Percentiles rank a stretch among this genome's conserved stretches.
Evolutionary conservation across 2,888 invertebrate genomes (phyloP).

Genomic region (Caenorhabditis sp.): DNA sequence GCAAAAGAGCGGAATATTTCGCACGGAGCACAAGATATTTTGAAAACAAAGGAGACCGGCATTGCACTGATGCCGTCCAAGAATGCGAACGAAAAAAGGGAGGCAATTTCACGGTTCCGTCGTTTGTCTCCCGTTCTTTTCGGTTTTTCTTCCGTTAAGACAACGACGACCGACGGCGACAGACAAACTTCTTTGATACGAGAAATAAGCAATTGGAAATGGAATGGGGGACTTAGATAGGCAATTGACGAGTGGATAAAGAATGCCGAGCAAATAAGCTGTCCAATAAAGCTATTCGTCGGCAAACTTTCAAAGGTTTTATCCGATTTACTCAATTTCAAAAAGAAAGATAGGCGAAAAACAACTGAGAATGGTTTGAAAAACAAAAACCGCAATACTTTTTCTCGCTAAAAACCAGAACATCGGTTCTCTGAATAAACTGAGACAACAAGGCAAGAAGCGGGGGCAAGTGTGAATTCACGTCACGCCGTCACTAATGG

Average conservation of each 20-base stretch:
- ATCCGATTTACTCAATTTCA: neutral
- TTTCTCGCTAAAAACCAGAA: neutral
- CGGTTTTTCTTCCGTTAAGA: no score
- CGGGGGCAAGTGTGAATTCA: neutral
- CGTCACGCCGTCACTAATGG: conserved; percentile 14
- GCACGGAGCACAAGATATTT: conserved; percentile 33
- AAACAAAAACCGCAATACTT: neutral
- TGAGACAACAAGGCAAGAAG: neutral
- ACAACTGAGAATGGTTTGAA: neutral
- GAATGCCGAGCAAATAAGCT: neutral
- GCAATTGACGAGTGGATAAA: neutral
- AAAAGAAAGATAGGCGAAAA: neutral
- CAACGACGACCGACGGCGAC: no score
- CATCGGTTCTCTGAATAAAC: neutral
- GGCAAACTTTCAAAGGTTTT: no score
- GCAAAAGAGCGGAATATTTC: neutral
- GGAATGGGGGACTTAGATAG: neutral
- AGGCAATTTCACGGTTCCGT: neutral
- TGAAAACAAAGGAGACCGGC: conserved; percentile 29
- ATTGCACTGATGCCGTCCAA: conserved; percentile 2
- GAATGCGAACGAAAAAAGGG: neutral
- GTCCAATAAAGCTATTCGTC: neutral
- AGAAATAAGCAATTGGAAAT: neutral
- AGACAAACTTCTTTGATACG: no score
- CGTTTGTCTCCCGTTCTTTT: neutral